phyloP scores from a whole-genome alignment of 2,113 vertebrate species.

The Dasyprocta punctata region DNA sequence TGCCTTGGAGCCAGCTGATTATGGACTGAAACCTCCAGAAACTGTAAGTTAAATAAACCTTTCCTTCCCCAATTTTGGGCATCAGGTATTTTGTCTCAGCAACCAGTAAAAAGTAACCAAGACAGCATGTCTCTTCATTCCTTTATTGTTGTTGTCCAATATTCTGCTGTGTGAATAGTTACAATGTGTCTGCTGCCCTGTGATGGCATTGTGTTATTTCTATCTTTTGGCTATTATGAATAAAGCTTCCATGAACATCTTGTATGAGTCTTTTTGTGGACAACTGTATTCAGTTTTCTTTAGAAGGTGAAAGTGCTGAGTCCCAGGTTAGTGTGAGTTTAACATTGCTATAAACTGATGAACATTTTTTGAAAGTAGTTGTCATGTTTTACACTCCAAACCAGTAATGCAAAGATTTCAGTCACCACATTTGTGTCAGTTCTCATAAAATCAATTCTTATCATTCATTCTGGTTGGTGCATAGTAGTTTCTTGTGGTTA shows the following conservation, averaged over 20 bases:
- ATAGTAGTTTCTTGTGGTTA: too few relatives aligned
- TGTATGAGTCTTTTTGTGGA: not conserved
- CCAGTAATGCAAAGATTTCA: not conserved
- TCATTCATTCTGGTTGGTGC: not conserved
- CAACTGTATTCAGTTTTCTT: constrained; percentile 14
- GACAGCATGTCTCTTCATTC: too few relatives aligned
- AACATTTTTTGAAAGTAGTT: not conserved
- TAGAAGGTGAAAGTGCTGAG: not conserved
- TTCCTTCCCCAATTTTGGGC: too few relatives aligned
- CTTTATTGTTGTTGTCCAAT: not conserved
- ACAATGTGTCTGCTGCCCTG: not conserved
- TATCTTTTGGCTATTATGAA: not conserved
- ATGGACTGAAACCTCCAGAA: too few relatives aligned
- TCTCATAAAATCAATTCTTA: not conserved
- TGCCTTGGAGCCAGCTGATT: too few relatives aligned
- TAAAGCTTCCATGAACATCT: not conserved
- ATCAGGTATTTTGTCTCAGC: too few relatives aligned
- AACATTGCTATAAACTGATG: not conserved
- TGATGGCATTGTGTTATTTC: not conserved
- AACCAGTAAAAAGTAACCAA: too few relatives aligned
- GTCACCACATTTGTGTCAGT: not conserved
- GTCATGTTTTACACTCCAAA: not conserved
- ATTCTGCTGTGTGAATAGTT: not conserved
- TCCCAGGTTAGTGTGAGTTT: not conserved
- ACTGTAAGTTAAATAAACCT: too few relatives aligned